Evolutionary conservation across 2,888 invertebrate genomes (phyloP).

Genomic region (Ceratothoa steindachneri): DNA sequence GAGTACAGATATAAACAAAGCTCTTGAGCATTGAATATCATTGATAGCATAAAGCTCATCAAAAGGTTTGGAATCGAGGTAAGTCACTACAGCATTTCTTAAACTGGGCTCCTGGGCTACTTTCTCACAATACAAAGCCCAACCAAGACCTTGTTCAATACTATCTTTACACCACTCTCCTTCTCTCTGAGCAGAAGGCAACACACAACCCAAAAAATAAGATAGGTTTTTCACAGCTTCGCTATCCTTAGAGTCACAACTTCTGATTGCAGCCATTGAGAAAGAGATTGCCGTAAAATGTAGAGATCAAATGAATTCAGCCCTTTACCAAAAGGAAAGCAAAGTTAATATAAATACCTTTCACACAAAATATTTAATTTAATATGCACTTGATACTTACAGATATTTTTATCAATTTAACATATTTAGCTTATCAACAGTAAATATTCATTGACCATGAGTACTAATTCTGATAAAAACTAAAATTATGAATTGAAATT

Average conservation of each 20-base stretch:
- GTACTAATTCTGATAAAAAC: too few species aligned
- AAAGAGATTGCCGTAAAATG: too few species aligned
- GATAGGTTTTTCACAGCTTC: conserved; percentile 19
- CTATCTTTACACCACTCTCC: conserved; percentile 23
- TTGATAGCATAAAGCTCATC: not conserved
- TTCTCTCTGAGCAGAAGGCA: conserved; percentile 20
- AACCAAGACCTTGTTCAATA: conserved; percentile 24
- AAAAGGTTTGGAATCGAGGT: not conserved
- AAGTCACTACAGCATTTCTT: not conserved
- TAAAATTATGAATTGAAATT: too few species aligned
- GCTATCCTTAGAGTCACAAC: not conserved
- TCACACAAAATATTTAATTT: too few species aligned
- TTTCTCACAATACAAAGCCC: conserved; percentile 32
- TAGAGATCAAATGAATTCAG: too few species aligned
- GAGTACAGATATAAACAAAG: not conserved
- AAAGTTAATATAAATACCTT: too few species aligned
- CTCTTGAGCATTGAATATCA: not conserved
- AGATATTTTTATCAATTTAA: too few species aligned
- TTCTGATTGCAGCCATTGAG: not conserved
- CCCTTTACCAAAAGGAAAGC: too few species aligned
- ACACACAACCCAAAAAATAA: conserved; percentile 23
- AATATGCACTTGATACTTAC: too few species aligned
- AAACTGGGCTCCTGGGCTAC: not conserved
- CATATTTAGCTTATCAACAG: too few species aligned
- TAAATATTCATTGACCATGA: too few species aligned